Base-by-base conservation (phyloP, 2,113 vertebrate species). In the Poeciliopsis retropinna region DNA sequence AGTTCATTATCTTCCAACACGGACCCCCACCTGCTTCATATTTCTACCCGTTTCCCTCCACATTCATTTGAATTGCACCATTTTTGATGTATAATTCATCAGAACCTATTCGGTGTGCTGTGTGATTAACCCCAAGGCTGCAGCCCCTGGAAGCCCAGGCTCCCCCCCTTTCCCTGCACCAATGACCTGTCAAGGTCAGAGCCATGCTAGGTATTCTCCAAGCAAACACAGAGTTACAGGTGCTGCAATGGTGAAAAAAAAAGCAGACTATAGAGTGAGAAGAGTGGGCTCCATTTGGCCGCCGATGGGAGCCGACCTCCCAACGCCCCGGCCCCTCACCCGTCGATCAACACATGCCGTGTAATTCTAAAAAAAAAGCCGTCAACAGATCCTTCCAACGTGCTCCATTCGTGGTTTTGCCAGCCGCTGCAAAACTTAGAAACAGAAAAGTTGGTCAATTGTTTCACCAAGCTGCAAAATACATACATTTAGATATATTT, bases 121-220 rank as follows among this genome's bases (percentile, higher is more conserved):
- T 76, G 82, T 85, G 79, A 86, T 86, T 70, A 88, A 87, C 86
- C 87, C 60, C 44, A 31, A 28, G 79, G 83, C 78, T 82, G 74
- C 75, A 76, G 79, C 67, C 34, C 14, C 77, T 76, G 67, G 44
- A 67, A 84, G 72, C 76, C 76, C 64, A 74, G 77, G 71, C 74
- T 65, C 87, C 44, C 72, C 77, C 79, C 77, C 82, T 73, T 79
- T 41, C 14, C 1, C 39, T 4, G 54, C 54, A 71, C 83, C 86
- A 80, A 83, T 93, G 92, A 94, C 93, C 92, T 78, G 85, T 94
- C 93, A 94, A 95, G 94, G 94, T 95, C 93, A 94, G 78, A 89
- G 87, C 82, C 89, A 86, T 88, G 83, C 81, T 81, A 73, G 88
- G 85, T 91, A 90, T 80, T 90, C 79, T 89, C 82, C 81, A 60